phyloP scores from a whole-genome alignment of 2,888 invertebrate species.

The Neuroscelio doddi region DNA sequence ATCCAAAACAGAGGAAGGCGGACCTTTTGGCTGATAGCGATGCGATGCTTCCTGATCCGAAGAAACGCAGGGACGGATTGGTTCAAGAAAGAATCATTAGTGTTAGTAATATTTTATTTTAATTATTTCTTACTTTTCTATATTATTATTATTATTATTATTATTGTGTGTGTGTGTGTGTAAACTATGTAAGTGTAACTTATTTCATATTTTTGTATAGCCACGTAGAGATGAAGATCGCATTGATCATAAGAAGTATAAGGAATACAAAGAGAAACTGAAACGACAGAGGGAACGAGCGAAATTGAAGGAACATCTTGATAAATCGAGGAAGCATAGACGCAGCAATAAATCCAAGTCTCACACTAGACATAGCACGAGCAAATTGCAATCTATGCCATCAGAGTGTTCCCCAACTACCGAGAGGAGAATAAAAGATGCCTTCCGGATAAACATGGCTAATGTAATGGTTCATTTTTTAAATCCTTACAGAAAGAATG shows the following conservation, averaged over 20 bases:
- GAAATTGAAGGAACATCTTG: slow-evolving; percentile 72
- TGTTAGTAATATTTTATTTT: slow-evolving; percentile 72
- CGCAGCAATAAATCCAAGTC: slow-evolving; percentile 65
- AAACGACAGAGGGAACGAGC: slow-evolving; percentile 79
- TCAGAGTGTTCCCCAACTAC: slow-evolving; percentile 74
- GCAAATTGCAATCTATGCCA: slow-evolving; percentile 68
- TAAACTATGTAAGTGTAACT: no score
- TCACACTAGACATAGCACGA: slow-evolving; percentile 60
- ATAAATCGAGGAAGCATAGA: slow-evolving; percentile 71
- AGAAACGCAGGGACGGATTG: slow-evolving; percentile 74
- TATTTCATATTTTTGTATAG: slow-evolving; percentile 75
- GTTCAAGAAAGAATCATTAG: slow-evolving; percentile 79
- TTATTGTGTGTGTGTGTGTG: no score
- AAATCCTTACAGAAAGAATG: slow-evolving; percentile 89
- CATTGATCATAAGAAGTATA: slow-evolving; percentile 82
- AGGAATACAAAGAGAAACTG: slow-evolving; percentile 85
- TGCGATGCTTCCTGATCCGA: slow-evolving; percentile 49
- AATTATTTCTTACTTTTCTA: background rate
- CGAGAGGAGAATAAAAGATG: slow-evolving; percentile 86
- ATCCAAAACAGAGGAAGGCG: slow-evolving; percentile 54
- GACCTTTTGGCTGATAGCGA: slow-evolving; percentile 33
- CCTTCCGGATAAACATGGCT: slow-evolving; percentile 86
- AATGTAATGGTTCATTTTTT: slow-evolving; percentile 89
- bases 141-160: slow-evolving; percentile 3
- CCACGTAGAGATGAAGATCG: slow-evolving; percentile 87